phyloP scores from a whole-genome alignment of 2,113 vertebrate species.

The Elaphurus davidianus region DNA sequence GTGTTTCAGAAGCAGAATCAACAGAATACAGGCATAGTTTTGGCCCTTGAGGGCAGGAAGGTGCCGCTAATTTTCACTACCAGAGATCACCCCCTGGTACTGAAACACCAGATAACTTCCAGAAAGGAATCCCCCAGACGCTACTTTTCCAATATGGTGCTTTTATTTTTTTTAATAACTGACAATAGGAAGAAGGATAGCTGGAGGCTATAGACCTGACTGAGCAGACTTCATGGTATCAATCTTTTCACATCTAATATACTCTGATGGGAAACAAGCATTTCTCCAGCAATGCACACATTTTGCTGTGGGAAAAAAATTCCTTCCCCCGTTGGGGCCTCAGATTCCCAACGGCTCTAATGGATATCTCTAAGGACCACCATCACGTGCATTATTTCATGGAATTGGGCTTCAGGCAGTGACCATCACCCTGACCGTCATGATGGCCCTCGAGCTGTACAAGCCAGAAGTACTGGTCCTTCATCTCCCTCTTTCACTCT shows the following conservation, averaged over 20 bases:
- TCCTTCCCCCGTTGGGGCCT: not conserved
- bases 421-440: not conserved
- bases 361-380: accelerated
- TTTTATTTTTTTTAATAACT: not conserved
- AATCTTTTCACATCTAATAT: not conserved
- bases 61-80: not conserved
- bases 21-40: not conserved
- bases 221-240: not conserved
- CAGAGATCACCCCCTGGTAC: not conserved
- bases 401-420: not conserved
- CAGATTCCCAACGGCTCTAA: not conserved
- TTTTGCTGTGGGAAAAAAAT: not conserved
- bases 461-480: not conserved
- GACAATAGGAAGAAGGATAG: not conserved
- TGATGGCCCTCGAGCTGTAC: too few species aligned
- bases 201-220: not conserved
- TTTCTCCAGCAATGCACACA: not conserved
- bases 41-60: not conserved
- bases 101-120: not conserved
- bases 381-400: not conserved
- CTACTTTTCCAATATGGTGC: not conserved
- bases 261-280: not conserved
- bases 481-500: not conserved
- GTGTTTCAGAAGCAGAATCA: not conserved
- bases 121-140: not conserved